A percentile compares a stretch with the other conserved stretches of the same genome.
These are phyloP conservation scores for Herminia tarsipennalis DNA, from an alignment of 2,888 invertebrate genomes.

Conservation along the genomic window DNA sequence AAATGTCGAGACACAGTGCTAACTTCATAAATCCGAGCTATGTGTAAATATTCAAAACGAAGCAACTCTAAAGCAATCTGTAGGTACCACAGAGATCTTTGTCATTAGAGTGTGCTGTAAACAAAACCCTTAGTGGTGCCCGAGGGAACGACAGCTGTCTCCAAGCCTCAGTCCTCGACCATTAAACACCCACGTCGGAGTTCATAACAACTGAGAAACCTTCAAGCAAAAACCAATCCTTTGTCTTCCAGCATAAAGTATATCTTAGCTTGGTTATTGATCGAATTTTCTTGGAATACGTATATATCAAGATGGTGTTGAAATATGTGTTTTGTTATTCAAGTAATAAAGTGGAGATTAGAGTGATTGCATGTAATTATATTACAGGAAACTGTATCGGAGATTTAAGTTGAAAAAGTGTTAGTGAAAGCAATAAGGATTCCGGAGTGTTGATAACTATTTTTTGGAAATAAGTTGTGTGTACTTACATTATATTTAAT, in stretches of 20 bases:
- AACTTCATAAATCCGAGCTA: conserved; percentile 18
- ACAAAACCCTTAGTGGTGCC: conserved; percentile 76
- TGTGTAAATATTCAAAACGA: conserved; percentile 31
- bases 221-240: conserved; percentile 45
- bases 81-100: conserved; percentile 54
- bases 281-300: conserved; percentile 27
- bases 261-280: conserved; percentile 30
- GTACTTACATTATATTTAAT: conserved; percentile 3
- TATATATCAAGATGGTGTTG: conserved; percentile 18
- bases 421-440: conserved; percentile 50
- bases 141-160: conserved; percentile 81
- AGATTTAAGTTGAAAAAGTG: conserved; percentile 61
- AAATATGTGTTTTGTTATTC: conserved; percentile 48
- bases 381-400: conserved; percentile 67
- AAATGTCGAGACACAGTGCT: too few relatives aligned
- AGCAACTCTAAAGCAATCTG: conserved; percentile 30
- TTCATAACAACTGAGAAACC: conserved; percentile 45
- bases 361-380: conserved; percentile 32
- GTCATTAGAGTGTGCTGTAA: conserved; percentile 78
- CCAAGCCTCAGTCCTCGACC: conserved; percentile 71
- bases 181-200: conserved; percentile 77
- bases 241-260: not conserved
- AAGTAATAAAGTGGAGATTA: conserved; percentile 44
- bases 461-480: conserved; percentile 6
- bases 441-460: conserved; percentile 22